Percentiles rank a stretch among this genome's conserved stretches.
These are phyloP conservation scores for Octopus bimaculoides DNA, from an alignment of 1,140 invertebrate species.

Conservation along the genomic window DNA sequence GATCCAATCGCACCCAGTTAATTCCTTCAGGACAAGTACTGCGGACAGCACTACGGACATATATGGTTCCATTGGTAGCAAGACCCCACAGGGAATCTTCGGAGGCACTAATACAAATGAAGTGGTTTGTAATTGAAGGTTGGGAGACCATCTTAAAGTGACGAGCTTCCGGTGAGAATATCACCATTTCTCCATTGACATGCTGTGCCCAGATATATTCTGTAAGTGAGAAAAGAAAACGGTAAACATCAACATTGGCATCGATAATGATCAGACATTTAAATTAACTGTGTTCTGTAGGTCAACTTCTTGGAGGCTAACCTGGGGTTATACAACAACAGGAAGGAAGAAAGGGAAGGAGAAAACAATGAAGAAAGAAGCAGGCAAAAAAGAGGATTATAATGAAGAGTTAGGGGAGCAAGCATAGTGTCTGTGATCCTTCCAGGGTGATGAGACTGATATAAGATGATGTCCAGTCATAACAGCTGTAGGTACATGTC, in stretches of 20 bases:
- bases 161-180: neutral
- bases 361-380: too few species aligned
- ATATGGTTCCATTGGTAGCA: neutral
- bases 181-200: constrained; percentile 3
- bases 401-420: too few species aligned
- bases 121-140: neutral
- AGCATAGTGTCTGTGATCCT: too few species aligned
- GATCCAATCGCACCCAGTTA: constrained; percentile 1
- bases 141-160: constrained; percentile 1
- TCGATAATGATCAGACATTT: too few species aligned
- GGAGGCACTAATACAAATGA: constrained; percentile 3
- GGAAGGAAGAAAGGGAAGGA: too few species aligned
- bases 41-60: neutral
- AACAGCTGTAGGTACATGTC: too few species aligned
- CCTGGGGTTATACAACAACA: too few species aligned
- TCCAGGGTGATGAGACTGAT: too few species aligned
- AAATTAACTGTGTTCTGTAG: too few species aligned
- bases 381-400: too few species aligned
- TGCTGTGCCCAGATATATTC: constrained; percentile 9
- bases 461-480: too few species aligned
- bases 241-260: neutral
- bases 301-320: too few species aligned
- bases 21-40: neutral
- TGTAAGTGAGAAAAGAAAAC: neutral
- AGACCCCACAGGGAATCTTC: constrained; percentile 7